These are phyloP conservation scores for Oncorhynchus nerka DNA, from an alignment of 2,113 vertebrate species.

Conservation along the genomic window DNA sequence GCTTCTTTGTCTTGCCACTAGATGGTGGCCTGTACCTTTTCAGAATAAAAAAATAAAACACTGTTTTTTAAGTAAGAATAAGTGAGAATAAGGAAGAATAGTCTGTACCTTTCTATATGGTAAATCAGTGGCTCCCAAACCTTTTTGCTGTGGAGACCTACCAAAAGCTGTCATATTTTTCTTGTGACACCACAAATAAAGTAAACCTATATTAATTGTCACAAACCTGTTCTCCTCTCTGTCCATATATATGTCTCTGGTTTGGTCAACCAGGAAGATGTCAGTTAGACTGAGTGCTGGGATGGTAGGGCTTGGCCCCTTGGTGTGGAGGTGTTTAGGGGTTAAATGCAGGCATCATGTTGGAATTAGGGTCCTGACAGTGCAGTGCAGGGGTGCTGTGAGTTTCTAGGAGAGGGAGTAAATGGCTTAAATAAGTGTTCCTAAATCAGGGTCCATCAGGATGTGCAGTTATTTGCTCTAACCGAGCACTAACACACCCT, in stretches of 20 bases:
- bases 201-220: background rate
- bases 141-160: too few relatives aligned
- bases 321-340: background rate
- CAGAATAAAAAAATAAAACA: background rate
- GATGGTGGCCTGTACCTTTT: conserved; percentile 18
- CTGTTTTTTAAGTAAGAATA: too few relatives aligned
- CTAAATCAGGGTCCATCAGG: too few relatives aligned
- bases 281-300: background rate
- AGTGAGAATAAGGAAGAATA: too few relatives aligned
- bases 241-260: background rate
- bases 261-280: background rate
- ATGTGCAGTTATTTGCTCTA: too few relatives aligned
- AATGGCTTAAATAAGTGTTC: background rate
- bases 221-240: background rate
- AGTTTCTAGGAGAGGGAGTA: background rate
- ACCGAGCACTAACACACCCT: too few relatives aligned
- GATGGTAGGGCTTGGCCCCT: background rate
- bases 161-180: background rate
- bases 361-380: background rate
- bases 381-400: background rate
- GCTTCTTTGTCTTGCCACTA: conserved; percentile 10
- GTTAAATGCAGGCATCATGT: background rate
- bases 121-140: too few relatives aligned
- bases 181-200: background rate
- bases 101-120: background rate